Conservation (phyloP, 2,888 invertebrate genomes). For the Heliconius charithonia region DNA sequence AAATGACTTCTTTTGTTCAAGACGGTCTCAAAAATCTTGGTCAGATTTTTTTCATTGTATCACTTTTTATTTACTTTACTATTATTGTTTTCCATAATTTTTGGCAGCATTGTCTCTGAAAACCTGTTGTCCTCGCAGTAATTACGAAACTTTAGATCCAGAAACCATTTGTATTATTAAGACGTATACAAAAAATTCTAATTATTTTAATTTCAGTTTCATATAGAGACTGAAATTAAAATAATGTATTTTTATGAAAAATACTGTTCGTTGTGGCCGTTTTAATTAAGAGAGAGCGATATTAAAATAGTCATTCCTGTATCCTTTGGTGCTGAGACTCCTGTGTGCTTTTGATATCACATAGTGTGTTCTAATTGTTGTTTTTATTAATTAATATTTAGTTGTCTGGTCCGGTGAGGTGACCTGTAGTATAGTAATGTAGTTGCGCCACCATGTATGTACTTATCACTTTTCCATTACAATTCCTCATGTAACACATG, state of each 20-base stretch:
- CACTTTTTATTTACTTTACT: constrained; percentile 15
- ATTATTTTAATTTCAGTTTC: constrained; percentile 12
- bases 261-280: background rate
- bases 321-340: background rate
- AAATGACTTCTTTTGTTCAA: constrained; percentile 28
- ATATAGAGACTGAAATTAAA: background rate
- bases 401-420: background rate
- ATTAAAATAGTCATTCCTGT: background rate
- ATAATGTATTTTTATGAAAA: background rate
- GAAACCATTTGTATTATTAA: constrained; percentile 22
- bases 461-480: background rate
- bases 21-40: background rate
- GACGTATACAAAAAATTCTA: background rate
- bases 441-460: background rate
- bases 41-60: constrained; percentile 19
- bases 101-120: constrained; percentile 12
- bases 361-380: background rate
- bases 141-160: background rate
- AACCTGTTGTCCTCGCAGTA: constrained; percentile 6
- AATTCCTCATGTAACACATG: background rate
- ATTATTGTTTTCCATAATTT: constrained; percentile 15
- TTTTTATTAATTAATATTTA: background rate
- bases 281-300: constrained; percentile 8
- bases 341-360: background rate
- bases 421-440: background rate